Percentiles rank a stretch among this genome's conserved stretches.
These are phyloP conservation scores for Polia nebulosa DNA, from an alignment of 2,888 invertebrate species.

Conservation along the genomic window DNA sequence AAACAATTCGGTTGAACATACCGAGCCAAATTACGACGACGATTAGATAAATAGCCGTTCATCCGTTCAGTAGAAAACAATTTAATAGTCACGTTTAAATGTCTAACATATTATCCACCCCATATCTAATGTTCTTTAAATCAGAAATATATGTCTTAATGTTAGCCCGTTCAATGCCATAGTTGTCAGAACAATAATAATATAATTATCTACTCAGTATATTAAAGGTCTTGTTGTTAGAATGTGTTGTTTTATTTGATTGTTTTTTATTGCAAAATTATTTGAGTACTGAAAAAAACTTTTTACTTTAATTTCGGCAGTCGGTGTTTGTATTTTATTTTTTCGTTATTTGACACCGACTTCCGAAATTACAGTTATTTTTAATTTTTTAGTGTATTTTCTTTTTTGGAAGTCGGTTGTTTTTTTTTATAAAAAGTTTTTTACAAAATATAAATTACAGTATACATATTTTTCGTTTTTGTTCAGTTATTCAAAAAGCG, in stretches of 20 bases:
- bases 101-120: constrained; percentile 21
- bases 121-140: constrained; percentile 29
- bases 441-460: no score
- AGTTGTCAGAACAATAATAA: constrained; percentile 40
- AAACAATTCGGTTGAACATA: constrained; percentile 51
- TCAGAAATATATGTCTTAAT: constrained; percentile 29
- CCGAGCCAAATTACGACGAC: constrained; percentile 55
- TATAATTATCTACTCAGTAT: constrained; percentile 2
- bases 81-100: constrained; percentile 28
- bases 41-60: constrained; percentile 53
- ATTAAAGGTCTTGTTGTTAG: constrained; percentile 53
- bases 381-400: no score
- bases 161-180: constrained; percentile 35
- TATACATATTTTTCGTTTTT: no score
- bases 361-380: no score
- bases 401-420: no score
- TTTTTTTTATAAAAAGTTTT: no score
- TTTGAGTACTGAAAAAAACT: no score
- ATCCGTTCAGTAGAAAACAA: constrained; percentile 33
- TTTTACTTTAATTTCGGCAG: no score
- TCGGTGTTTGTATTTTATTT: no score
- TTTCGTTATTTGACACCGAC: no score
- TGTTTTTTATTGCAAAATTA: no score
- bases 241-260: constrained; percentile 23
- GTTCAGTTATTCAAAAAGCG: no score